A percentile compares a stretch with the other conserved stretches of the same genome.
These are phyloP conservation scores for Gymnocheta viridis DNA, from an alignment of 2,888 invertebrate genomes.

Conservation along the genomic window DNA sequence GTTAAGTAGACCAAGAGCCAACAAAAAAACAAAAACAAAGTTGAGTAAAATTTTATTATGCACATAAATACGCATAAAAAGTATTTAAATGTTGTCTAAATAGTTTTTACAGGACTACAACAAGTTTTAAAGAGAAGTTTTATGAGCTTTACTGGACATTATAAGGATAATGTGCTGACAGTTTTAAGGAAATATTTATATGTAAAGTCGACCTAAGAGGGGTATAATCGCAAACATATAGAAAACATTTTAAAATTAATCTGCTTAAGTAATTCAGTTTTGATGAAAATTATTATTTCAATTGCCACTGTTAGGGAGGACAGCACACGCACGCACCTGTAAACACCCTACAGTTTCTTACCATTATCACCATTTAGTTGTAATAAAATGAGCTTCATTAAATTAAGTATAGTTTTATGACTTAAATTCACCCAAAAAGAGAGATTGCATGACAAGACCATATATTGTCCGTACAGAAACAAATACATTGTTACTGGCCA, in stretches of 20 bases:
- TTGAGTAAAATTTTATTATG: constrained; percentile 31
- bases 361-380: not conserved
- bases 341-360: not conserved
- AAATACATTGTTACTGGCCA: not conserved
- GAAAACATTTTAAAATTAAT: not conserved
- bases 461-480: constrained; percentile 11
- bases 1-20: constrained; percentile 1
- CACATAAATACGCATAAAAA: constrained; percentile 50
- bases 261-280: not conserved
- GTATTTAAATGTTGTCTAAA: constrained; percentile 45
- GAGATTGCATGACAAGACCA: constrained; percentile 51
- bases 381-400: constrained; percentile 51
- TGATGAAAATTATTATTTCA: not conserved
- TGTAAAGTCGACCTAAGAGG: not conserved
- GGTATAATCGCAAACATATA: not conserved
- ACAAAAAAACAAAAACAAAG: constrained; percentile 2
- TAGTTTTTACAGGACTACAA: not conserved
- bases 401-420: constrained; percentile 55
- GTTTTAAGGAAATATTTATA: not conserved
- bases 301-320: not conserved
- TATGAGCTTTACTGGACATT: not conserved
- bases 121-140: constrained; percentile 6
- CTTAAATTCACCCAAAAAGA: constrained; percentile 17
- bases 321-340: not conserved
- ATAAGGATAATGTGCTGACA: constrained; percentile 12